Conservation (phyloP, 92 coral and sea anemone species). For the Pocillopora grandis region DNA sequence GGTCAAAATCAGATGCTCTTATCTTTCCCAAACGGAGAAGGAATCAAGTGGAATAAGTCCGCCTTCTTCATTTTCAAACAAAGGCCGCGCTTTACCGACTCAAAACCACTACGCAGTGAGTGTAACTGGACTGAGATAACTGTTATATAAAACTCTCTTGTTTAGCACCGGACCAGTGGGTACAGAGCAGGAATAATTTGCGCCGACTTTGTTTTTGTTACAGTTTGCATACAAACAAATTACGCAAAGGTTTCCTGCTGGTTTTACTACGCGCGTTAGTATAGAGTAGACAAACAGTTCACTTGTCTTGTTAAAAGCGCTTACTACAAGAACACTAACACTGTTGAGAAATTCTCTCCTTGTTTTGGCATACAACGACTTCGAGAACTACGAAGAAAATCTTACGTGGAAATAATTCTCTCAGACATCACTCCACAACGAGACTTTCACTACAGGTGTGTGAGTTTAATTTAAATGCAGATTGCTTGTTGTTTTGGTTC, state of each 20-base stretch:
- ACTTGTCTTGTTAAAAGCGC: not conserved
- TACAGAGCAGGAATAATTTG: not conserved
- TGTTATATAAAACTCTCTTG: not conserved
- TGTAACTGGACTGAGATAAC: not conserved
- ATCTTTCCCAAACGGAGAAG: no score
- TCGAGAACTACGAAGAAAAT: no score
- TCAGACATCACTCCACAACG: not conserved
- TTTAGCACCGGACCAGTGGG: not conserved
- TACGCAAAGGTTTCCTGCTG: not conserved
- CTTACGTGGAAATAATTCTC: no score
- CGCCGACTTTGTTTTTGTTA: constrained; percentile 1
- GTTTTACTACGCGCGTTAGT: no score
- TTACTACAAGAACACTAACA: not conserved
- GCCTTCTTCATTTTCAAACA: no score
- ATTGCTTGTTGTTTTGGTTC: not conserved
- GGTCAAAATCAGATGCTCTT: no score
- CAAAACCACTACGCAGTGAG: no score
- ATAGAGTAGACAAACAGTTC: not conserved
- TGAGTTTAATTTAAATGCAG: not conserved
- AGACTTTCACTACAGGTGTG: not conserved
- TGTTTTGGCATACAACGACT: no score
- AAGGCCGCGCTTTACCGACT: no score
- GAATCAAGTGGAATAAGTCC: no score
- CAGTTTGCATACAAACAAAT: constrained; percentile 3
- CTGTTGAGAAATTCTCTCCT: no score